A percentile compares a stretch with the other conserved stretches of the same genome.
These are phyloP conservation scores for Coptodon bakossiorum DNA, from an alignment of 2,113 vertebrate genomes.

Conservation along the genomic window DNA sequence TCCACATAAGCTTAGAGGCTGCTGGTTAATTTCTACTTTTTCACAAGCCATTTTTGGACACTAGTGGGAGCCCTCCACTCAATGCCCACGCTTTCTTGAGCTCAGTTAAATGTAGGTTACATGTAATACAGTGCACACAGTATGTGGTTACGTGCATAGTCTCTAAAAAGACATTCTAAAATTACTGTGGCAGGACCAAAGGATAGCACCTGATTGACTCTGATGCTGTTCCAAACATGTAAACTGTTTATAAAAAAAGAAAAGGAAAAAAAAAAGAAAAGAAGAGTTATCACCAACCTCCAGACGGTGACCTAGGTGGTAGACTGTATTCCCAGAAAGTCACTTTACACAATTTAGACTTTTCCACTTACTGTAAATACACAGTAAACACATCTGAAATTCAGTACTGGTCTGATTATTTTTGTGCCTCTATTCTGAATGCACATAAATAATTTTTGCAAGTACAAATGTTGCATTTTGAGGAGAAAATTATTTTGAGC, in stretches of 20 bases:
- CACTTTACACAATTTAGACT: background rate
- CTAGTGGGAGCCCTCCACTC: constrained; percentile 19
- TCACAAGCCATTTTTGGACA: background rate
- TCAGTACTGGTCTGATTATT: background rate
- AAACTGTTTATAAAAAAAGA: background rate
- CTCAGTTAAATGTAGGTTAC: background rate
- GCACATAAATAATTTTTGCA: background rate
- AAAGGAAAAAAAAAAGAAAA: background rate
- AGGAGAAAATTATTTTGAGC: background rate
- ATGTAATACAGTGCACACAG: background rate
- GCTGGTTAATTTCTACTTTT: background rate
- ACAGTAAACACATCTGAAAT: constrained; percentile 17
- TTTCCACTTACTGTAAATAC: background rate
- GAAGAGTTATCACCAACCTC: background rate
- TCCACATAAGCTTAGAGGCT: background rate
- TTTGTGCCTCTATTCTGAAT: background rate
- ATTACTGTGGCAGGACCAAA: background rate
- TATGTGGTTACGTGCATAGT: background rate
- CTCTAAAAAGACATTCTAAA: background rate
- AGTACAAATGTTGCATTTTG: background rate
- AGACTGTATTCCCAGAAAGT: background rate
- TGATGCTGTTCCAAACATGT: background rate
- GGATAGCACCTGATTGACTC: background rate
- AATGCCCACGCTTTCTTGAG: background rate
- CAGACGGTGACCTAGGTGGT: background rate